Evolutionary conservation across 2,888 invertebrate genomes (phyloP), one percentile per base, ranked within the genome.

Genomic region (Xylophagus ater): DNA sequence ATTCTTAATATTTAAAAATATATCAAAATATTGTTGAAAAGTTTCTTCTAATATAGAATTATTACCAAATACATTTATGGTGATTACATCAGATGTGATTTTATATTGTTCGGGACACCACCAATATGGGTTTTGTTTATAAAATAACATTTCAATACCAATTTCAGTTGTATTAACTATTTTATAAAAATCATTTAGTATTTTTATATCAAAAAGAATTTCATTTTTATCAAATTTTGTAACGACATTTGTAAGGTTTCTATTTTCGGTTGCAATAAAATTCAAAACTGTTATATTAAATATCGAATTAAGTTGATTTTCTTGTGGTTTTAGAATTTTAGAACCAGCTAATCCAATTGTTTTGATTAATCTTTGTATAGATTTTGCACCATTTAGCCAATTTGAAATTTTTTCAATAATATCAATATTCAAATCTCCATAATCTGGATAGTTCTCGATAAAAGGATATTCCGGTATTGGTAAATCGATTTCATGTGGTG

Each of bases 101-200:
- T 43, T 41, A 14, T 41, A 32, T 21, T 51, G 43, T 12, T 48
- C 48, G 4, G 56, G 56, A 47, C 46, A 49, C 56, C 56, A 56
- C 56, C 56, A 56, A 39, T 51, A 50, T 4, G 51, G 50, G 43
- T 54, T 54, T 3, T 39, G 30, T 17, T 32, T 24, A 5, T 36
- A 20, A 5, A 29, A 14, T 18, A 35, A 9, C 3, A 29, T 31
- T 36, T 42, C 39, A 1, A 39, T 9, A 1, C 20, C 37, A 29
- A 39, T 26, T 29, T 42, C n/a, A 13, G 9, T 12, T 24, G 34
- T 25, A 6, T 12, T 18, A 3, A 29, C 26, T 7, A 6, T 8
- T 4, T 29, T 5, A 14, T 14, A 42, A 7, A 42, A 12, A 23
- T 13, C 8, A 2, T n/a, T 8, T 23, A 37, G 10, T 7, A 14